These are phyloP conservation scores for Nemurella pictetii DNA, from an alignment of 2,888 invertebrate species.

Conservation along the genomic window DNA sequence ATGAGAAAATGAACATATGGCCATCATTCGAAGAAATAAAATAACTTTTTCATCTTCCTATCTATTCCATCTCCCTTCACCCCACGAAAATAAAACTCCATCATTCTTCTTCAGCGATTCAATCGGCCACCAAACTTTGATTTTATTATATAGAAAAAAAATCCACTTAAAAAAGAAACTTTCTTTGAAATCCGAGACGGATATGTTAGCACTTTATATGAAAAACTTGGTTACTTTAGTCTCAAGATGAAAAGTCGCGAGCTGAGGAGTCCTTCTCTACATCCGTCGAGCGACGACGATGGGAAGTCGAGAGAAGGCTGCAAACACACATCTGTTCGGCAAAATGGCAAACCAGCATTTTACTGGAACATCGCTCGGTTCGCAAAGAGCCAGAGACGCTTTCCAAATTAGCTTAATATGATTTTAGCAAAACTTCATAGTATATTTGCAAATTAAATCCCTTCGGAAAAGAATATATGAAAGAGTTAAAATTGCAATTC, in stretches of 20 bases:
- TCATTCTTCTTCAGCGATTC: slow-evolving; percentile 25
- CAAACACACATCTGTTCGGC: neutral
- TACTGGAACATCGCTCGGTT: neutral
- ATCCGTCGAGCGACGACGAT: neutral
- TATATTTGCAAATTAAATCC: neutral
- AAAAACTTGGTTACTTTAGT: slow-evolving; percentile 20
- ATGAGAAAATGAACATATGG: slow-evolving; percentile 17
- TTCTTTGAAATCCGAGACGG: slow-evolving; percentile 14
- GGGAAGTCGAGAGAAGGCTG: neutral
- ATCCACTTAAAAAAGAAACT: slow-evolving; percentile 27
- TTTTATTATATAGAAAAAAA: slow-evolving; percentile 19
- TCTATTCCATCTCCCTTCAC: neutral
- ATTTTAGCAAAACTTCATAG: neutral
- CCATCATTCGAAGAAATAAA: slow-evolving; percentile 1
- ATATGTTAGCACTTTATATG: slow-evolving; percentile 21
- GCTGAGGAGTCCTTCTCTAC: slow-evolving; percentile 2
- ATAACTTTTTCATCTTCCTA: neutral
- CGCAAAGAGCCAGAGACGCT: neutral
- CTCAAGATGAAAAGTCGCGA: slow-evolving; percentile 3
- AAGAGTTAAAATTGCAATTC: neutral
- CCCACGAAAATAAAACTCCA: neutral
- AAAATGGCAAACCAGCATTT: neutral
- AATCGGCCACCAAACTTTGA: slow-evolving; percentile 22
- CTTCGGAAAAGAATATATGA: neutral
- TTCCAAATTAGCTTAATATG: neutral